Base-by-base conservation (phyloP, 2,797 vertebrate genomes). In the Gallirallus australis region DNA sequence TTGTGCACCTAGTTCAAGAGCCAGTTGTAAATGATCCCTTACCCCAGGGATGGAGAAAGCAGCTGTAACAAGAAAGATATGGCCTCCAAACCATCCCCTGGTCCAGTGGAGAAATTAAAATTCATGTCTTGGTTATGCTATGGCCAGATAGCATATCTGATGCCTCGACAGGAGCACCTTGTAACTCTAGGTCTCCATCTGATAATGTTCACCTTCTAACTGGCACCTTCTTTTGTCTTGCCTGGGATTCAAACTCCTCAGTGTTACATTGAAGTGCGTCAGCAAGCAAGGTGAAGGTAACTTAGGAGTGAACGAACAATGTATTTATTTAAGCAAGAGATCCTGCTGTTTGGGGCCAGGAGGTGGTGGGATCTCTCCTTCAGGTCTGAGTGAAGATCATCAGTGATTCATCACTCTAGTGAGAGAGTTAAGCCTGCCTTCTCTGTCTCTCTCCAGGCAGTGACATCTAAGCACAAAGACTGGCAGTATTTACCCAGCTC, bases 51-150 rank as follows among this genome's bases (percentile, higher is more conserved):
- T 4, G 39, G 15, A 76, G 25, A 73, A 89, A 85, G 7, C 10
- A 24, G 57, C 28, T 0, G 3, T 19, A 88, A 48, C 5, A 39
- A 64, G 45, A 33, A 53, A 59, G 19, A 2, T n/a, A 35, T 9
- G 11, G 5, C 27, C 13, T 86, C 39, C 66, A 59, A 77, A 56
- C 3, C 9, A 83, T 78, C 27, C 2, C 2, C 21, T 9, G 39
- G 24, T 28, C 21, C 35, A 60, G 1, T 4, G 15, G 35, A 48
- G 27, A 83, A 88, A 73, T 42, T 39, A 73, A 80, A 82, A 59
- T 10, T 28, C 4, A 59, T 0, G 0, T 39, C 21, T 77, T 73
- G 10, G 24, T 47, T 77, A 57, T 33, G 12, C 56, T 50, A 3
- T 6, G 27, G 31, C 19, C 20, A 42, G 42, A 65, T 2, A 75